These are phyloP conservation scores for Psilopogon haemacephalus DNA, from an alignment of 2,113 vertebrate species.

Conservation along the genomic window DNA sequence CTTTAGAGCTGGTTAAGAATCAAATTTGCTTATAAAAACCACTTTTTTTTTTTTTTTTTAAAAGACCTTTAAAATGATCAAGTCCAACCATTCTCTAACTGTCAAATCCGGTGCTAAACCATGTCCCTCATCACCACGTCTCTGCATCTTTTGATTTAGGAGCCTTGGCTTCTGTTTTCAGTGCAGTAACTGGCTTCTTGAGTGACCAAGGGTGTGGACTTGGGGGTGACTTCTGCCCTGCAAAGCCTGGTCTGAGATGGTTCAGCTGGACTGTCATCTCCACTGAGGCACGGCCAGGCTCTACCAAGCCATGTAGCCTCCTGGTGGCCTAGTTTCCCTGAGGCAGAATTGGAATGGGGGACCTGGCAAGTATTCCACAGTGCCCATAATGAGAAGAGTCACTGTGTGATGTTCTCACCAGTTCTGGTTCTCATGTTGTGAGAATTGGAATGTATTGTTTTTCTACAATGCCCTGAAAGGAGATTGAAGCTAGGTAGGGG, in stretches of 20 bases:
- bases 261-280: background rate
- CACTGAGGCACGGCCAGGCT: background rate
- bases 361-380: background rate
- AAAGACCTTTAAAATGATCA: too few relatives aligned
- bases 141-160: background rate
- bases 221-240: background rate
- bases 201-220: background rate
- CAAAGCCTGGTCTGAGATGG: background rate
- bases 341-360: rapidly evolving
- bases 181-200: background rate
- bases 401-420: too few relatives aligned
- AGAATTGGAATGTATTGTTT: too few relatives aligned
- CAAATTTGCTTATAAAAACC: background rate
- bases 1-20: background rate
- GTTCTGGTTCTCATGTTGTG: too few relatives aligned
- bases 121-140: too few relatives aligned
- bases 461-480: too few relatives aligned
- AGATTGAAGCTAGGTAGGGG: too few relatives aligned
- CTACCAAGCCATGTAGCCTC: background rate
- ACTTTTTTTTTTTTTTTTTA: too few relatives aligned
- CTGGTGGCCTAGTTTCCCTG: background rate
- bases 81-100: too few relatives aligned
- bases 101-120: too few relatives aligned
- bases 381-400: too few relatives aligned
- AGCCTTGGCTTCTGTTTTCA: background rate